Base-by-base conservation (phyloP, 2,797 vertebrate genomes). In the Chaenodraco wilsoni region DNA sequence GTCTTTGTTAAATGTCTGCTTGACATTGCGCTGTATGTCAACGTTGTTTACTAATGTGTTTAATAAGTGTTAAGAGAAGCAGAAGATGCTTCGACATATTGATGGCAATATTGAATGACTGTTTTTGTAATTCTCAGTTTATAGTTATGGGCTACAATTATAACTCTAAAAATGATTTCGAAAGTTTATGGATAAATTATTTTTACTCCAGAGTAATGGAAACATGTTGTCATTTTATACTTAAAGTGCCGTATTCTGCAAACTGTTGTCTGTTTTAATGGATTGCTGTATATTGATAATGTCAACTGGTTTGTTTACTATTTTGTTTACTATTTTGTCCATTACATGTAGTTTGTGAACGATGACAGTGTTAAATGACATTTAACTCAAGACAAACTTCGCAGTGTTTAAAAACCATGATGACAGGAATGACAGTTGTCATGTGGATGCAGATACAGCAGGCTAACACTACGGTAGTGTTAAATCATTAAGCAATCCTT, bases 401-500 rank as follows among this genome's bases (percentile, higher is more conserved):
- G 6, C 6, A 37, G 9, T 12, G 56, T 52, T 37, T 66, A n/a
- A 69, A 76, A 79, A 69, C 56, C 65, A 37, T 17, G 11, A 27
- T 27, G 27, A 27, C 27, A 27, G 8, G 13, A 14, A 50, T 81
- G 37, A 79, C 66, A 65, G 37, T 44, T 16, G n/a, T 63, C 14
- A 55, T 40, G 10, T 48, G 51, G 45, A 3, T 68, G 70, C 49
- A 16, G 2, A 12, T 54, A 11, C 65, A 62, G 10, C 9, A 43
- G 15, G 3, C 65, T 11, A 51, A 54, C 91, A 60, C 45, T 89
- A 41, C 69, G 88, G 82, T 50, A 50, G 17, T 56, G 58, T 65
- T 65, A 17, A 31, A 17, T 44, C 51, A 55, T 16, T 9, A 41
- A 65, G 33, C 14, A 23, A 45, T 9, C 44, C 8, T 7, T 3